Percentiles rank a stretch among this genome's conserved stretches.
Evolutionary conservation across 2,797 vertebrate genomes (phyloP).

Genomic region (Chloroceryle amazona): DNA sequence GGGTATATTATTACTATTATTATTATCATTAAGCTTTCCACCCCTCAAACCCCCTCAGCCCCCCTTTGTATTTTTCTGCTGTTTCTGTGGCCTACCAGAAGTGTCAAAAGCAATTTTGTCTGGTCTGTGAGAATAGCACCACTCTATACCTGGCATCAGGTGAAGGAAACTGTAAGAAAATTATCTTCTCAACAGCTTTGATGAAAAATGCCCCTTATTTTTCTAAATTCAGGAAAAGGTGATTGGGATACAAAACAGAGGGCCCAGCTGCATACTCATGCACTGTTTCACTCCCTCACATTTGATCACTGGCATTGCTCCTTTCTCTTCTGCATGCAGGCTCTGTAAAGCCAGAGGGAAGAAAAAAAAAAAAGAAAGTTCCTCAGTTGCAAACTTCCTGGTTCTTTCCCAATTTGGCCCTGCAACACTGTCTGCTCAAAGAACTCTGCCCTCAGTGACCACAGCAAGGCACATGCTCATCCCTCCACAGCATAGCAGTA

Average conservation of each 20-base stretch:
- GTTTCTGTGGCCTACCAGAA: neutral
- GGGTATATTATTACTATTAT: neutral
- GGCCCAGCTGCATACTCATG: neutral
- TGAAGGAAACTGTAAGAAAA: neutral
- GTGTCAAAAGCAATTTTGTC: neutral
- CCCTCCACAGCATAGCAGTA: rapidly evolving
- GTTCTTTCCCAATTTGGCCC: neutral
- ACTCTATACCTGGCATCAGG: neutral
- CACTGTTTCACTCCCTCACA: neutral
- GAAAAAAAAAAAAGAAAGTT: neutral
- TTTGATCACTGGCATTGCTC: neutral
- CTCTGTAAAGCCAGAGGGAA: neutral
- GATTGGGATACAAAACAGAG: neutral
- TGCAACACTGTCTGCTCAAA: neutral
- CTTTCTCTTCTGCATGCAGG: neutral
- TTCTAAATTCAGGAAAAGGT: neutral
- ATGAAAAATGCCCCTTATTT: neutral
- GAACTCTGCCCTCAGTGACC: neutral
- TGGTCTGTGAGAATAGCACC: neutral
- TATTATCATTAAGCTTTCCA: neutral
- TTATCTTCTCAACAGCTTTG: neutral
- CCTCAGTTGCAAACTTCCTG: neutral
- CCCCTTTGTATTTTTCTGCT: neutral
- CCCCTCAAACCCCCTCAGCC: no score
- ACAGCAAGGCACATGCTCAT: rapidly evolving